These are phyloP conservation scores for Percopsis transmontana DNA, from an alignment of 2,113 vertebrate genomes.

Conservation along the genomic window DNA sequence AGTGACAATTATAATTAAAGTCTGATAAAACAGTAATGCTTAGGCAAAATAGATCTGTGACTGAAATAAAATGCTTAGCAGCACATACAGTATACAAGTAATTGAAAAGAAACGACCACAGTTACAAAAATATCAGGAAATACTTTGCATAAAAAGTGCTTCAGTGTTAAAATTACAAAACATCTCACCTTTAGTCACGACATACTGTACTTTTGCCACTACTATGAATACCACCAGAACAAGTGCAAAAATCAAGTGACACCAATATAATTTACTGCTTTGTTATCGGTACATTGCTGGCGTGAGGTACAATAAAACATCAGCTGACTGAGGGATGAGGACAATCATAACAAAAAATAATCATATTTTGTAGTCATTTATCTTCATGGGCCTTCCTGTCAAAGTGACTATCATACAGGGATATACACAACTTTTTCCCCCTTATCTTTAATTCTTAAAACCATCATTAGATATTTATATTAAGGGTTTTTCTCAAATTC, in stretches of 20 bases:
- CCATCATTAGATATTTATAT: constrained; percentile 22
- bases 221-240: constrained; percentile 28
- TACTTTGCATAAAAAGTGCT: constrained; percentile 78
- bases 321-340: constrained; percentile 21
- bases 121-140: constrained; percentile 78
- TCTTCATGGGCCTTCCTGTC: constrained; percentile 47
- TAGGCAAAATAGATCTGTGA: constrained; percentile 39
- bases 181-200: constrained; percentile 53
- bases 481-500: constrained; percentile 13
- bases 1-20: constrained; percentile 1
- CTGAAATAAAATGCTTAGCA: constrained; percentile 38
- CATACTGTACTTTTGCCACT: constrained; percentile 31
- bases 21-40: constrained; percentile 5
- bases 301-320: constrained; percentile 52
- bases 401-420: constrained; percentile 57
- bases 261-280: constrained; percentile 15
- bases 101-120: constrained; percentile 36
- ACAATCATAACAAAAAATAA: constrained; percentile 32
- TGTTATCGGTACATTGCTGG: constrained; percentile 61
- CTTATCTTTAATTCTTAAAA: constrained; percentile 27
- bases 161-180: constrained; percentile 76
- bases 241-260: constrained; percentile 21
- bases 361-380: constrained; percentile 14
- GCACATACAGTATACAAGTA: constrained; percentile 25
- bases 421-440: neutral